Evolutionary conservation across 1,140 invertebrate genomes (phyloP).

Genomic region (Monomorium pharaonis): DNA sequence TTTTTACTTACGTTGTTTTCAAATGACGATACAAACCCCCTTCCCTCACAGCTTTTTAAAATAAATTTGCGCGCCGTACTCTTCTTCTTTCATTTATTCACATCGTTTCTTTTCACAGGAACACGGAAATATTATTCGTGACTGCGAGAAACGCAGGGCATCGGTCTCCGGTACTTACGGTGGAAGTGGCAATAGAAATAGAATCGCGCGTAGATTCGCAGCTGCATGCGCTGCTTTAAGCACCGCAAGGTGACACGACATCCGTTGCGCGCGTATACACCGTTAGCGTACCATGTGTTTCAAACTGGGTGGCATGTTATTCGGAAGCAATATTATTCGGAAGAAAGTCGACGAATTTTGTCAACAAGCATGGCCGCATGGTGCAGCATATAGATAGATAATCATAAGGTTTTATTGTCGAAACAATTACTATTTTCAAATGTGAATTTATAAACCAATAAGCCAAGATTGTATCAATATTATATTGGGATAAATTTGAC

Average conservation of each 20-base stretch:
- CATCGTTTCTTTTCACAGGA: neutral
- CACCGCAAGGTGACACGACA: conserved; percentile 57
- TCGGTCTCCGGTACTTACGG: neutral
- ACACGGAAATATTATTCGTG: neutral
- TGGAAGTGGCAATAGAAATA: conserved; percentile 25
- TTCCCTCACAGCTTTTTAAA: no score
- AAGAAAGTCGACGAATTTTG: neutral
- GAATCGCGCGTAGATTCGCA: conserved; percentile 30
- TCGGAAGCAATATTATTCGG: conserved; percentile 36
- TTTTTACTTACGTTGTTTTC: no score
- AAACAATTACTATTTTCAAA: no score
- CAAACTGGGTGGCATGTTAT: neutral
- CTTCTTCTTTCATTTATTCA: neutral
- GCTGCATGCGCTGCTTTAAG: conserved; percentile 31
- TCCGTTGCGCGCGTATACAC: conserved; percentile 50
- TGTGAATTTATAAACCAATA: no score
- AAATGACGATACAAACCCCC: no score
- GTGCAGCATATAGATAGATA: no score
- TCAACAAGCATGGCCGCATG: neutral
- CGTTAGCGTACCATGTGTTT: conserved; percentile 25
- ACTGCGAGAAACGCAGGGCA: neutral
- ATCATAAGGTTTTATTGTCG: neutral
- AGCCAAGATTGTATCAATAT: no score
- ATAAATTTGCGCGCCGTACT: neutral
- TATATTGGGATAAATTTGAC: no score